Evolutionary conservation across 2,113 vertebrate genomes (phyloP).

Genomic region (Erythrolamprus reginae): DNA sequence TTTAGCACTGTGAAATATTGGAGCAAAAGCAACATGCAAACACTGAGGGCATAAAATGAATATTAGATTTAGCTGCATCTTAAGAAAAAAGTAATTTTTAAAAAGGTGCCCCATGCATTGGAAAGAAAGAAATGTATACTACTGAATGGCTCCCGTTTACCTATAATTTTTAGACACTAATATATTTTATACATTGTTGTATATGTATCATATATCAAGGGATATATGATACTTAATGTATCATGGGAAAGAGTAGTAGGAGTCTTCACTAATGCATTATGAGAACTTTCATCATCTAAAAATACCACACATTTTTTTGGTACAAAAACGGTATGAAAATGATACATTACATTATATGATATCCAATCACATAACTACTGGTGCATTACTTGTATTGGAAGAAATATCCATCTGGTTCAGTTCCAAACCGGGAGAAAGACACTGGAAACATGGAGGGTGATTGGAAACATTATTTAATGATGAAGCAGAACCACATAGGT

Average conservation of each 20-base stretch:
- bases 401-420: too few species aligned
- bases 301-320: neutral
- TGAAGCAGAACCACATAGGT: too few species aligned
- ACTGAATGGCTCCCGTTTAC: neutral
- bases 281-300: neutral
- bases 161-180: neutral
- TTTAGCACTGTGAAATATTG: neutral
- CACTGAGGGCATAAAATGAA: neutral
- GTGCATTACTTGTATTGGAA: neutral
- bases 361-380: neutral
- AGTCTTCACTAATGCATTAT: neutral
- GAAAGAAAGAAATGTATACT: neutral
- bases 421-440: too few species aligned
- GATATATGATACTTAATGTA: too few species aligned
- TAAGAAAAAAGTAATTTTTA: neutral
- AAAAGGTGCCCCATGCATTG: neutral
- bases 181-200: neutral
- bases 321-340: neutral
- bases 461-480: too few species aligned
- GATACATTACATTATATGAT: neutral
- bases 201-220: too few species aligned
- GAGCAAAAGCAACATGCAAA: neutral
- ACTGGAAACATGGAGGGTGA: too few species aligned
- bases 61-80: neutral
- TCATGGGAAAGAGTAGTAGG: neutral